Percentiles rank a stretch among this genome's conserved stretches.
Conservation (phyloP, 2,797 vertebrate genomes). For the Ciconia nigra region DNA sequence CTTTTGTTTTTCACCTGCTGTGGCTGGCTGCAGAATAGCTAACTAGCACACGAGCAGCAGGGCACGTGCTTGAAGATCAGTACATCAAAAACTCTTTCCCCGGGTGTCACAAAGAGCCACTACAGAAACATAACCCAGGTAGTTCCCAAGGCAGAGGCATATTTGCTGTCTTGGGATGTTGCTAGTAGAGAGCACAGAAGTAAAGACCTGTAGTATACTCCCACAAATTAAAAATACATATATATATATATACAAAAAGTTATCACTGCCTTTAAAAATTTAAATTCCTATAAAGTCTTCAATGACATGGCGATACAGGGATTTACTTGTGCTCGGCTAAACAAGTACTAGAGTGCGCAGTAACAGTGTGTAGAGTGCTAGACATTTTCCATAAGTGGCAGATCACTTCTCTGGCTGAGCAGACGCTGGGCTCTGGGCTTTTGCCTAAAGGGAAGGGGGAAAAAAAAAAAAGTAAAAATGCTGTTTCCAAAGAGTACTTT, state of each 20-base stretch:
- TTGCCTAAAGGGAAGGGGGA: not conserved
- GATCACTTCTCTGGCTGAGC: not conserved
- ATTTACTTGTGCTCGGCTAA: not conserved
- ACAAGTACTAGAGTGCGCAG: not conserved
- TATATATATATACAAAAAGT: slow-evolving; percentile 2
- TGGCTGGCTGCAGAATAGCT: too few species aligned
- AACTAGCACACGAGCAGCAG: not conserved
- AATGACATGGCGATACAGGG: not conserved
- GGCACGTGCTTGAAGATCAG: accelerated
- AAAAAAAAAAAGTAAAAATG: not conserved
- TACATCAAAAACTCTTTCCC: not conserved
- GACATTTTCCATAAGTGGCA: accelerated
- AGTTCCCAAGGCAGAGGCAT: accelerated
- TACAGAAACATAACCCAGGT: accelerated
- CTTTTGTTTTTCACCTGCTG: too few species aligned
- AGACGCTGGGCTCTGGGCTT: not conserved
- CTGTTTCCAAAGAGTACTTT: accelerated
- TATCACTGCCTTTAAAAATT: slow-evolving; percentile 39
- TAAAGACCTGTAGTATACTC: not conserved
- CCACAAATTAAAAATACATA: slow-evolving; percentile 15
- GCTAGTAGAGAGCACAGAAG: not conserved
- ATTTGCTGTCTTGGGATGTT: not conserved
- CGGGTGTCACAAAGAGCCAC: not conserved
- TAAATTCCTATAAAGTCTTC: not conserved
- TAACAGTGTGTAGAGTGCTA: accelerated